Base-by-base conservation (phyloP, 1,140 invertebrate genomes). In the Drosophila rhopaloa region DNA sequence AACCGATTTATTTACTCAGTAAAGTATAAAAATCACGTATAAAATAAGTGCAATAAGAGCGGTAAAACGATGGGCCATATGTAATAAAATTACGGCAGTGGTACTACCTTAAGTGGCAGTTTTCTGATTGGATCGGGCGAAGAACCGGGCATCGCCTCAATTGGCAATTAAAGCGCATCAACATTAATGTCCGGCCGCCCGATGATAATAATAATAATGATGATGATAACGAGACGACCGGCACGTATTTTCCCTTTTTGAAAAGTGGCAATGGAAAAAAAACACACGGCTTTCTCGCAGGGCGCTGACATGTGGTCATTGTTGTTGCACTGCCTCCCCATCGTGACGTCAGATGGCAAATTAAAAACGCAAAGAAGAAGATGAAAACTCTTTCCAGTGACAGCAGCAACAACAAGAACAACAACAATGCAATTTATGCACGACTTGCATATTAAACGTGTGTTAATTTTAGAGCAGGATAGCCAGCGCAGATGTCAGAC, bases 391-490 rank as follows among this genome's bases (percentile, higher is more conserved):
- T 43, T 55, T 51, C 10, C 48, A 13, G 14, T 37, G 47, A 43
- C 37, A 40, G 46, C 54, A 40, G 19, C 46, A 32, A 19, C 60
- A 47, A 48, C 72, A 83, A 48, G 35, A 76, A 76, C n/a, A 50
- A 51, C 67, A 71, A 51, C 67, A 75, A 71, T 55, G 71, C 75
- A 86, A 88, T 86, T 88, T 88, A 88, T 88, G 84, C 84, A 88
- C 84, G 84, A 89, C 85, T 84, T 89, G 84, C 84, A 88, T 88
- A 88, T 89, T 88, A 88, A 88, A 89, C 84, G 84, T 89, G 84
- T 88, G 84, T 88, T 84, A 88, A 88, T 88, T 90, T 88, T 88
- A 89, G 84, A 88, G 81, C 72, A 83, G 73, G 66, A 80, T 70
- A 57, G 47, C 54, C 54, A 73, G 35, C n/a, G 16, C 16, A 3